Conservation (phyloP, 2,113 vertebrate genomes). For the Alectura lathami region DNA sequence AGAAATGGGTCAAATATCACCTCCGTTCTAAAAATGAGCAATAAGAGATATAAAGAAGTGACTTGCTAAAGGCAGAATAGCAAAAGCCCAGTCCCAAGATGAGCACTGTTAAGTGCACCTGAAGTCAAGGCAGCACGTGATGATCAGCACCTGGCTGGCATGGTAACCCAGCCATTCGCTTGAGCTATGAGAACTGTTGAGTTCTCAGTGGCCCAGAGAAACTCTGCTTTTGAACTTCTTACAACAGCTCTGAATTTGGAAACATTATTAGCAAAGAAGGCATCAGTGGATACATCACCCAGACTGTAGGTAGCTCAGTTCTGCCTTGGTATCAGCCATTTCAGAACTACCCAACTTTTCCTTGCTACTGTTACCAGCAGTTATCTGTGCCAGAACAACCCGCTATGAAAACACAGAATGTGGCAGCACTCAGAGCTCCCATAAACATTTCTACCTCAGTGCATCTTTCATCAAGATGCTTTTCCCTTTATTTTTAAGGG, state of each 20-base stretch:
- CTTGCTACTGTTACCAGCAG: background rate
- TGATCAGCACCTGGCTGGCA: background rate
- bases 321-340: background rate
- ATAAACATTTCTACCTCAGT: background rate
- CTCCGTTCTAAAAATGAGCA: background rate
- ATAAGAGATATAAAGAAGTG: background rate
- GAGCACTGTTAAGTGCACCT: background rate
- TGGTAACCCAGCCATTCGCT: background rate
- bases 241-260: background rate
- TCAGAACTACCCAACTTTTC: background rate
- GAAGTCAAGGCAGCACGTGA: background rate
- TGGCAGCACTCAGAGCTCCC: background rate
- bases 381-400: background rate
- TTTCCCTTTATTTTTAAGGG: background rate
- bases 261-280: background rate
- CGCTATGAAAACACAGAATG: slow-evolving; percentile 7
- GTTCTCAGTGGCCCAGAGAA: background rate
- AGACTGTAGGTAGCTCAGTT: background rate
- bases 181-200: background rate
- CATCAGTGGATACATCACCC: background rate
- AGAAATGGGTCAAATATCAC: background rate
- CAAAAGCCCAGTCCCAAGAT: background rate
- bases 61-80: background rate
- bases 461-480: slow-evolving; percentile 8
- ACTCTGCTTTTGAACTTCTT: background rate